Base-by-base conservation (phyloP, 2,888 invertebrate genomes). In the Synanthedon myopaeformis region DNA sequence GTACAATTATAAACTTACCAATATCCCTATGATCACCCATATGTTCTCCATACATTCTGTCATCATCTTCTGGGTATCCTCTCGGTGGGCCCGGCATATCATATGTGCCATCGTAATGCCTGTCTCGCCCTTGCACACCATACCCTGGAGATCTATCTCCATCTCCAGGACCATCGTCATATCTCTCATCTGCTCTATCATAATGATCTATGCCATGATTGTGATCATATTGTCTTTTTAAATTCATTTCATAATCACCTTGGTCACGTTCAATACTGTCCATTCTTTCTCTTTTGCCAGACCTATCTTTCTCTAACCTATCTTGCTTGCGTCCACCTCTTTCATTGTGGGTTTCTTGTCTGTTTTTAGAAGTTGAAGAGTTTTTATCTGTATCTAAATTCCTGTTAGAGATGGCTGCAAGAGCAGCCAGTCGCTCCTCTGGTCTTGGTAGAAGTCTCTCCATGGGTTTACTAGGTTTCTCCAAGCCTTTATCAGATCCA, bases 391-490 rank as follows among this genome's bases (percentile, higher is more conserved):
- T 69, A 59, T 87, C 88, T 51, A 83, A 64, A 51, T 79, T 71
- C 62, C 82, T 78, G 60, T 88, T 88, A 14, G 88, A 82, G 56
- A 89, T 89, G 42, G 89, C 88, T 17, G 90, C 88, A 54, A 91
- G 79, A 14, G 90, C 90, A 54, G 90, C 83, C 53, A 92, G 79
- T 5, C 93, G 82, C 63, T 92, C 92, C 56, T 91, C 90, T 12
- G 91, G 90, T 52, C 91, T 80, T 0, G 91, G 91, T 35, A 92
- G 70, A 42, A 92, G 75, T 50, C 92, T 84, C 65, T 92, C 92
- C 65, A 89, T 89, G 64, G 89, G 88, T 63, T 89, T 89, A 64
- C 90, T 89, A 35, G 90, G 90, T 72, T 91, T 91, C 66, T 91
- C 90, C 60, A 90, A 75, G 3, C 91, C 90, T 62, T 90, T 89